Conservation (phyloP, 1,140 invertebrate genomes). For the Danaus melanippus region DNA sequence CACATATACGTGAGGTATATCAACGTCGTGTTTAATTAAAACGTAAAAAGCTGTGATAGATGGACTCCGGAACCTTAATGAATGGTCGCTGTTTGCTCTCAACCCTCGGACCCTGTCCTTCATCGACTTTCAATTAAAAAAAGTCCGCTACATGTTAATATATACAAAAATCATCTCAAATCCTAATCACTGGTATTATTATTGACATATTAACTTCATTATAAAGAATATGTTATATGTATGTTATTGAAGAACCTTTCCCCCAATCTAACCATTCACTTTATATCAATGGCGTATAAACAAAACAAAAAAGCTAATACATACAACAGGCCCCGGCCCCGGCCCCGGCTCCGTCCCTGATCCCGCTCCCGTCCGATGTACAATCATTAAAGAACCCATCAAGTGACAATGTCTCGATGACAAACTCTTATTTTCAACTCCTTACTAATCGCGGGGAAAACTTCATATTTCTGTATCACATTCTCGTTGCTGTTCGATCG, state of each 20-base stretch:
- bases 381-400: slow-evolving; percentile 27
- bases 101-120: neutral
- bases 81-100: slow-evolving; percentile 28
- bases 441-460: slow-evolving; percentile 60
- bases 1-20: neutral
- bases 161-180: no score
- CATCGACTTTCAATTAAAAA: no score
- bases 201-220: neutral
- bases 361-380: no score
- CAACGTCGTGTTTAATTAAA: slow-evolving; percentile 22
- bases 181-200: neutral
- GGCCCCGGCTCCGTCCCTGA: no score
- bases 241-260: no score
- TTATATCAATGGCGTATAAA: slow-evolving; percentile 1
- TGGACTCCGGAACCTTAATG: slow-evolving; percentile 28
- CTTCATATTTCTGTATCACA: slow-evolving; percentile 40
- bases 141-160: no score
- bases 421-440: slow-evolving; percentile 59
- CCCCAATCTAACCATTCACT: neutral
- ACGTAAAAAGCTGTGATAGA: slow-evolving; percentile 35
- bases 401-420: slow-evolving; percentile 42
- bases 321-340: slow-evolving; percentile 6
- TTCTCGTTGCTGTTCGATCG: slow-evolving; percentile 18
- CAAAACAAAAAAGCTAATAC: slow-evolving; percentile 18
- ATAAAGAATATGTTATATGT: no score